These are phyloP conservation scores for Xiphydria camelus DNA, from an alignment of 2,888 invertebrate species.

Conservation along the genomic window DNA sequence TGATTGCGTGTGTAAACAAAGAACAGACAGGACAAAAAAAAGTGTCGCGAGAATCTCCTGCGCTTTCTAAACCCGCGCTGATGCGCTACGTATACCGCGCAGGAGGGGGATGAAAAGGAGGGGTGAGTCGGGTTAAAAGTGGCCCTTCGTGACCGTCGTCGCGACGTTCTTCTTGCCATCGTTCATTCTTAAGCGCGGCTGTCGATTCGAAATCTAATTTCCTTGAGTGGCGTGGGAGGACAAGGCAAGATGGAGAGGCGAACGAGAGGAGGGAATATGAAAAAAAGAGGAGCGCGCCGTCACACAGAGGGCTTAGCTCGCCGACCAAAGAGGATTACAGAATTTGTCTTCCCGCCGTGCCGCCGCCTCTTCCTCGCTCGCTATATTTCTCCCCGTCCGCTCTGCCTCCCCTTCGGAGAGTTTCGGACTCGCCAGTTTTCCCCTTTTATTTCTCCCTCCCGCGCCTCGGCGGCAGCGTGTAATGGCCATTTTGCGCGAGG, in stretches of 20 bases:
- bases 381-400: background rate
- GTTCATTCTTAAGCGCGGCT: conserved; percentile 21
- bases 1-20: too few species aligned
- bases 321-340: conserved; percentile 57
- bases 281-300: conserved; percentile 32
- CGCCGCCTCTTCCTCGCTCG: conserved; percentile 22
- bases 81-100: too few species aligned
- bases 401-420: background rate
- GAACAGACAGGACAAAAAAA: too few species aligned
- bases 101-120: too few species aligned
- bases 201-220: conserved; percentile 47
- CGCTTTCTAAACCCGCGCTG: too few species aligned
- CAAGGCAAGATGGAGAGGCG: conserved; percentile 25
- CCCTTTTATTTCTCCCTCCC: conserved; percentile 20
- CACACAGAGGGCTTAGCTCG: conserved; percentile 53
- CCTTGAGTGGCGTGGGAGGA: conserved; percentile 43
- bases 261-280: conserved; percentile 11
- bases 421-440: conserved; percentile 4
- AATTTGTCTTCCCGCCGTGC: conserved; percentile 49
- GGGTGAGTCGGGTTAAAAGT: too few species aligned
- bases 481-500: conserved; percentile 58
- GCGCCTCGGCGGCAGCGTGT: conserved; percentile 48
- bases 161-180: background rate
- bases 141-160: too few species aligned
- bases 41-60: too few species aligned